Conservation (phyloP, 2,113 vertebrate genomes). For the Apodemus sylvaticus region DNA sequence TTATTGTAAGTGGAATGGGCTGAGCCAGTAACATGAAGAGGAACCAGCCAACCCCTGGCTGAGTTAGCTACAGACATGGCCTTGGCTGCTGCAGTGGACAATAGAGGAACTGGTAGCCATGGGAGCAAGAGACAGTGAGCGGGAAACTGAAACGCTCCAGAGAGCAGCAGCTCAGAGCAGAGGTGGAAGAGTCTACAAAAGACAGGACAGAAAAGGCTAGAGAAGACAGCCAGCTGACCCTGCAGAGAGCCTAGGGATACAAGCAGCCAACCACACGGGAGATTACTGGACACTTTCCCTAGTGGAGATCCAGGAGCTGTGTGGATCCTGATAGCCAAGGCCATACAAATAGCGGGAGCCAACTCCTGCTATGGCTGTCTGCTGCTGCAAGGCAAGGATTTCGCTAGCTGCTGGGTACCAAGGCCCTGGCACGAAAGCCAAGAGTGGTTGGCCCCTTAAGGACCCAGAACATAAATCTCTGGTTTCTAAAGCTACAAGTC, state of each 20-base stretch:
- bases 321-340: background rate
- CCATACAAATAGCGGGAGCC: background rate
- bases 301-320: background rate
- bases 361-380: background rate
- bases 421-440: background rate
- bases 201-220: background rate
- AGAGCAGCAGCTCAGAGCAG: background rate
- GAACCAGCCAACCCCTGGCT: background rate
- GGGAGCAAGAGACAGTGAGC: background rate
- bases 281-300: background rate
- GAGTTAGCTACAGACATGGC: background rate
- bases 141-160: background rate
- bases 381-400: background rate
- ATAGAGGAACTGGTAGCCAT: background rate
- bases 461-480: background rate
- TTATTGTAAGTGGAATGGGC: background rate
- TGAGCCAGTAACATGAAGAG: background rate
- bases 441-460: background rate
- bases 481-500: background rate
- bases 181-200: background rate
- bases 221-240: background rate
- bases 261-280: too few species aligned
- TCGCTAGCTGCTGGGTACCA: background rate
- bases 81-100: background rate
- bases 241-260: background rate